These are phyloP conservation scores for Ptiloglossa arizonensis DNA, from an alignment of 1,140 invertebrate genomes.

Conservation along the genomic window DNA sequence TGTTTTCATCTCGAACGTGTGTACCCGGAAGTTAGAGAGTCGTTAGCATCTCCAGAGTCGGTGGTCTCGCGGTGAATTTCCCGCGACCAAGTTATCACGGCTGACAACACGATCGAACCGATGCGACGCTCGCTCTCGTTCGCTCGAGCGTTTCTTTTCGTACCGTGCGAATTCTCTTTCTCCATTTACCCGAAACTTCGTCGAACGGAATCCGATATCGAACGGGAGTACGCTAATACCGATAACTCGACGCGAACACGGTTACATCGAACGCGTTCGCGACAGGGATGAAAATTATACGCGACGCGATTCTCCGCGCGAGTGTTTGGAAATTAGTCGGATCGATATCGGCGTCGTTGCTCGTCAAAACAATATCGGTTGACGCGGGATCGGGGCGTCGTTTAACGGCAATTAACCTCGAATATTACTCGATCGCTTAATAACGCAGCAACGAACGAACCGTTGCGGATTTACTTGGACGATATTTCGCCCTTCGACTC, in stretches of 20 bases:
- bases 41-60: conserved; percentile 22
- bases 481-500: too few species aligned
- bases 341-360: neutral
- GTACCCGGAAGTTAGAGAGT: conserved; percentile 37
- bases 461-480: too few species aligned
- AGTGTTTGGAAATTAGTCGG: too few species aligned
- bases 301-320: too few species aligned
- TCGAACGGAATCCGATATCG: too few species aligned
- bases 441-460: too few species aligned
- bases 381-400: neutral
- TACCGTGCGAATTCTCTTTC: neutral
- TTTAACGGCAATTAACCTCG: neutral
- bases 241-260: too few species aligned
- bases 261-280: too few species aligned
- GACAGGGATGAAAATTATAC: too few species aligned
- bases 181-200: neutral
- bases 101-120: conserved; percentile 14
- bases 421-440: conserved; percentile 1
- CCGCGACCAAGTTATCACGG: conserved; percentile 1
- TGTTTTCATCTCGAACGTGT: conserved; percentile 8
- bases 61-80: conserved; percentile 18
- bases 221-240: too few species aligned
- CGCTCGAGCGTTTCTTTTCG: neutral
- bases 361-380: neutral
- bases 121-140: conserved; percentile 29